Evolutionary conservation across 1,140 invertebrate species (phyloP).

Genomic region (Drosophila mojavensis): DNA sequence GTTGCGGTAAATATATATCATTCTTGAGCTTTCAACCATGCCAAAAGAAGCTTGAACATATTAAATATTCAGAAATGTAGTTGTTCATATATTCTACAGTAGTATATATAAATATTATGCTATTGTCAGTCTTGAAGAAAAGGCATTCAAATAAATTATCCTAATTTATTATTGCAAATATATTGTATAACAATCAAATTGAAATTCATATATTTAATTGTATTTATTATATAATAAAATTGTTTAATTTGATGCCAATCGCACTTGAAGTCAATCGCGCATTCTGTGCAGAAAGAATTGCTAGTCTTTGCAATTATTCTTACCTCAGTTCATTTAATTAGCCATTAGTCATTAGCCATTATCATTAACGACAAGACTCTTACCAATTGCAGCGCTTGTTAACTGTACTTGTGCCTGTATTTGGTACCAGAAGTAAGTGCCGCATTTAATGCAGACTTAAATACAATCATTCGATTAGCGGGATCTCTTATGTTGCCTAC

Average conservation of each 20-base stretch:
- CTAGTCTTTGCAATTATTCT: slow-evolving; percentile 4
- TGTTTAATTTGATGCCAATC: not conserved
- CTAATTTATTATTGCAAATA: not conserved
- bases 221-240: not conserved
- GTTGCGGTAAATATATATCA: not conserved
- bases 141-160: too few relatives aligned
- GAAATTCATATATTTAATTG: too few relatives aligned
- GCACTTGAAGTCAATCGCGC: not conserved
- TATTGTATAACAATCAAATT: not conserved
- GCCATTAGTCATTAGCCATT: slow-evolving; percentile 18
- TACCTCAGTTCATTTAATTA: slow-evolving; percentile 14
- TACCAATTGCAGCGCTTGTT: not conserved
- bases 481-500: slow-evolving; percentile 49
- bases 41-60: too few relatives aligned
- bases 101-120: too few relatives aligned
- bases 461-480: slow-evolving; percentile 67
- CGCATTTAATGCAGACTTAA: slow-evolving; percentile 20
- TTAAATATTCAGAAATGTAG: too few relatives aligned
- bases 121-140: too few relatives aligned
- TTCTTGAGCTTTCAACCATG: too few relatives aligned
- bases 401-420: slow-evolving; percentile 46
- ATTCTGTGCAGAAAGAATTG: not conserved
- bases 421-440: slow-evolving; percentile 19
- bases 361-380: not conserved
- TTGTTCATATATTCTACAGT: too few relatives aligned